Evolutionary conservation across 35 echinoderm and acorn worm species (phyloP), one percentile per base, ranked within the genome.

Genomic region (Strongylocentrotus purpuratus): DNA sequence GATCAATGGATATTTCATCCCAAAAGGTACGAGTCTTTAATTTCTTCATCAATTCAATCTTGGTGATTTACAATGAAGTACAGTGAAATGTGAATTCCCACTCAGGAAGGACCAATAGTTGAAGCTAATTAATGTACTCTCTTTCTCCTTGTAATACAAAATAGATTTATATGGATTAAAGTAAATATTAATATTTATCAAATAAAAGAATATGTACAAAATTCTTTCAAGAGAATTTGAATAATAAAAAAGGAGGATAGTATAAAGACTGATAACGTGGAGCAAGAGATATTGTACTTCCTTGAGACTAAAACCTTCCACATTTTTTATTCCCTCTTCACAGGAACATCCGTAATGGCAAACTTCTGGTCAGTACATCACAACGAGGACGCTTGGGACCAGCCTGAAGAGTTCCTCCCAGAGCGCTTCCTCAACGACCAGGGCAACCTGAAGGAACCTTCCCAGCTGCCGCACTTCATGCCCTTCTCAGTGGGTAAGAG

Each of bases 351-450:
- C 95, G 97, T 99, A 4, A 96, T 99, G 97, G 98, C 97, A 33
- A 98, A 99, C 85, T 97, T 99, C 86, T 99, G 98, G 98, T 97
- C 98, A 20, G 97, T 99, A n/a, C 98, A 98, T 71, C 98, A 99
- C 60, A 96, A 99, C 71, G 95, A 97, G 48, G 95, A 94, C 12
- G 91, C 87, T 55, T 98, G 98, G 98, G 94, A 98, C 18, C 88
- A 96, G 48, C 98, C 97, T 4, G 93, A 99, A n/a, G 97, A 99
- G 86, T 99, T 99, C 85, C 95, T 97, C 20, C 98, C 98, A 6
- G 98, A 99, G 94, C 65, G 98, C 32, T 99, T 99, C 95, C 94
- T 99, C 0, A 94, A 95, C 86, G 65, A 90, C n/a, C 96, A 99
- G 5, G 98, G 97, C 1, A 97, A 96, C 33, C 94, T 97, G 33